Conservation (phyloP, 2,113 vertebrate species). For the Nettapus auritus region DNA sequence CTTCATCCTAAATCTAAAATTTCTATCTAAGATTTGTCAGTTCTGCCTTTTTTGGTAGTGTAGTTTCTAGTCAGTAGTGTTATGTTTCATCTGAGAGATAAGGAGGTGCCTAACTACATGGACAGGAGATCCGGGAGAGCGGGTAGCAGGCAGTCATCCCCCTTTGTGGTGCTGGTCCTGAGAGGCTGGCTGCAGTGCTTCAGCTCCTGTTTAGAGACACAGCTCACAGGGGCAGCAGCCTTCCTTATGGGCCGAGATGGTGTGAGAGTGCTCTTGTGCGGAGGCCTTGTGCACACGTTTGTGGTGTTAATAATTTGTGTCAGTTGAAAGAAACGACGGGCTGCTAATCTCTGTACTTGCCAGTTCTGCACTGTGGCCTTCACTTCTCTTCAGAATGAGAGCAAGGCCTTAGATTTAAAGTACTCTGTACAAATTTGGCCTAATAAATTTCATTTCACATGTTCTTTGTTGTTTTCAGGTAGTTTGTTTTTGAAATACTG, state of each 20-base stretch:
- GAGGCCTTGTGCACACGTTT: neutral
- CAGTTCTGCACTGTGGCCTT: neutral
- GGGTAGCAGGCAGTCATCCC: neutral
- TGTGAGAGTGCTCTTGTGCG: neutral
- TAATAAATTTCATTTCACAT: neutral
- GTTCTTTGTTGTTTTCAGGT: neutral
- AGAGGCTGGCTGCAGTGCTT: neutral
- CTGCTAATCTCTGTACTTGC: neutral
- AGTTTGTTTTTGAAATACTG: neutral
- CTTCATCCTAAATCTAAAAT: neutral
- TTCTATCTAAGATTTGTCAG: neutral
- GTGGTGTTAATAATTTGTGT: slow-evolving; percentile 11
- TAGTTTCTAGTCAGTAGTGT: accelerated
- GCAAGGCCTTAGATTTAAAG: neutral
- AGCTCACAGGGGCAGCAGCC: neutral
- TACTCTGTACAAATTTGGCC: neutral
- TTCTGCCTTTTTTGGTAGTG: neutral
- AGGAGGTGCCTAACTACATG: neutral
- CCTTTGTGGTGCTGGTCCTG: neutral
- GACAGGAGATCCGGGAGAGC: neutral
- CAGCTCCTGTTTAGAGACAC: accelerated
- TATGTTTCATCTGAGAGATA: neutral
- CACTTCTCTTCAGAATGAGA: neutral
- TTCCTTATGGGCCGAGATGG: neutral
- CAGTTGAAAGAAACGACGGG: slow-evolving; percentile 10